These are phyloP conservation scores for Lasioglossum malachurum DNA, from an alignment of 2,888 invertebrate genomes.

Conservation along the genomic window DNA sequence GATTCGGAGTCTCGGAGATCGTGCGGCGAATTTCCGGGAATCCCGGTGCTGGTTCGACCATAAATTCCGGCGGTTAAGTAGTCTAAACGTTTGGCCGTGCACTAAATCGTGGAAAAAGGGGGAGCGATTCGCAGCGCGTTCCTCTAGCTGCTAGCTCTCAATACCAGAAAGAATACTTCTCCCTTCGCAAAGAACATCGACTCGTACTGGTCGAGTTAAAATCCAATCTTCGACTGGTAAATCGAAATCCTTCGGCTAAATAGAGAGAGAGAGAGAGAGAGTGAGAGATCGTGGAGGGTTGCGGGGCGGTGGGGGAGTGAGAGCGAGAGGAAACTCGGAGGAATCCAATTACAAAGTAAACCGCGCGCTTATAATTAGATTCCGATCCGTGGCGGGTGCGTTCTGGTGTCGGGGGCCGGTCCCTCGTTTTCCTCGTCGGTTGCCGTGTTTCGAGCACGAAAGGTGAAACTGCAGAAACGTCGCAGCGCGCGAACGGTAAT, in stretches of 20 bases:
- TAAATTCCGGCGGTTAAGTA: conserved; percentile 54
- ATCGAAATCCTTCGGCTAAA: conserved; percentile 9
- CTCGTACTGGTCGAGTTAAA: background rate
- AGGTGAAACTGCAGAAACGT: conserved; percentile 53
- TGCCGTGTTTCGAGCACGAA: conserved; percentile 3
- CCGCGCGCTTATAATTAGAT: conserved; percentile 33
- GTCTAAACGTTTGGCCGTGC: conserved; percentile 32
- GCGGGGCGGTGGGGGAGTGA: background rate
- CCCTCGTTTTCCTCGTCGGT: background rate
- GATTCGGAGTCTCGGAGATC: background rate
- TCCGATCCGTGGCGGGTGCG: conserved; percentile 29
- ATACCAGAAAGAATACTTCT: background rate
- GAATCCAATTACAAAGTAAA: conserved; percentile 43
- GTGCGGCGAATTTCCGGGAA: conserved; percentile 27
- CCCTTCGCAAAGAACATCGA: background rate
- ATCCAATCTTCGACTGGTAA: background rate
- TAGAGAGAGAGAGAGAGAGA: background rate
- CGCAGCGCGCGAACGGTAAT: conserved; percentile 68
- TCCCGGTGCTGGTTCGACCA: conserved; percentile 11
- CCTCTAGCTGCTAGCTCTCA: background rate
- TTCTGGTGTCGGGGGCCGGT: background rate
- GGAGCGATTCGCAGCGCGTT: background rate
- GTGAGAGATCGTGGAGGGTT: background rate
- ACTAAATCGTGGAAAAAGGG: conserved; percentile 37
- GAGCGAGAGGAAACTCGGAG: background rate